Evolutionary conservation across 2,888 invertebrate genomes (phyloP).

Genomic region (Polydrusus cervinus): DNA sequence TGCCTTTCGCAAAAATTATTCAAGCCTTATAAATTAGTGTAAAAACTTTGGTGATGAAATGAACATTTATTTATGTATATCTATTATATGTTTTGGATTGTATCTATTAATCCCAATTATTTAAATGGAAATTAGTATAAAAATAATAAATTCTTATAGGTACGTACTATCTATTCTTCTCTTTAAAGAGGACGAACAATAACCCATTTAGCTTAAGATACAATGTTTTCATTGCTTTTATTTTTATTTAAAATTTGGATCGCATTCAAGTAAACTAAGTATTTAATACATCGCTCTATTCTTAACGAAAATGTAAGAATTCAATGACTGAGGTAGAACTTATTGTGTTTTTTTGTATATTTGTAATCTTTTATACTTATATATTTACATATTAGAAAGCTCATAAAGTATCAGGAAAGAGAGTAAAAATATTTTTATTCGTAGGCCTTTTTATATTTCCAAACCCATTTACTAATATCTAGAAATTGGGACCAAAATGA

Average conservation of each 20-base stretch:
- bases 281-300: no score
- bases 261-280: no score
- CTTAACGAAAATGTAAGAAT: no score
- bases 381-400: not conserved
- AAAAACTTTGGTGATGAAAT: not conserved
- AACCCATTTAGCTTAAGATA: no score
- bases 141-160: no score
- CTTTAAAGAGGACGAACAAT: no score
- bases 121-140: no score
- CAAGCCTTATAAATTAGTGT: constrained; percentile 50
- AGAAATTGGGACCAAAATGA: constrained; percentile 42
- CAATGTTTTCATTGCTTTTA: no score
- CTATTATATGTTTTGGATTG: not conserved
- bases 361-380: not conserved
- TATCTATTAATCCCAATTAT: not conserved
- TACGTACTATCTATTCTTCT: no score
- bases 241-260: no score
- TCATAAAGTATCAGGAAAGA: not conserved
- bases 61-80: not conserved
- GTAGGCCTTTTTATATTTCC: not conserved
- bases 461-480: constrained; percentile 26
- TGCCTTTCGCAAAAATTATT: constrained; percentile 49
- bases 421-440: constrained; percentile 7
- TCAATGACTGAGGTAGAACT: constrained; percentile 8
- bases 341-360: not conserved